A percentile compares a stretch with the other conserved stretches of the same genome.
These are phyloP conservation scores for Erebia epiphron DNA, from an alignment of 2,888 invertebrate genomes.

Conservation along the genomic window DNA sequence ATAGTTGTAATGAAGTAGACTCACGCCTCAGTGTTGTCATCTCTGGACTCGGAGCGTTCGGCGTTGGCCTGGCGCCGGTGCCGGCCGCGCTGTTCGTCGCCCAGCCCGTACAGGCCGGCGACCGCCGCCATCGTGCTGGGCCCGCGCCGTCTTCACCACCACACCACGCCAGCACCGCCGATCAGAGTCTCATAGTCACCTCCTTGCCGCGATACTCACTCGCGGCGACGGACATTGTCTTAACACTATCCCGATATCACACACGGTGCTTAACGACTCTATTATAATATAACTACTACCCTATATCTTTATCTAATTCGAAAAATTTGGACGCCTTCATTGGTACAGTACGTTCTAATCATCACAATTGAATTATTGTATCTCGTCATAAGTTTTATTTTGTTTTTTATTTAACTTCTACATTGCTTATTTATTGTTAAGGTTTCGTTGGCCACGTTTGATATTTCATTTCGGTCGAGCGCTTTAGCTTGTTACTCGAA, in stretches of 20 bases:
- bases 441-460: slow-evolving; percentile 42
- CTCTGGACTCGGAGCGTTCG: slow-evolving; percentile 85
- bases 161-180: slow-evolving; percentile 42
- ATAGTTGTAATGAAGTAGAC: slow-evolving; percentile 40
- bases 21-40: slow-evolving; percentile 84
- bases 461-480: slow-evolving; percentile 33
- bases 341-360: slow-evolving; percentile 66
- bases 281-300: slow-evolving; percentile 37
- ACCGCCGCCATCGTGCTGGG: slow-evolving; percentile 87
- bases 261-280: slow-evolving; percentile 14
- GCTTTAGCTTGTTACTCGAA: slow-evolving; percentile 30
- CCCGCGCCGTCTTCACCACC: slow-evolving; percentile 50
- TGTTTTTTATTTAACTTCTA: slow-evolving; percentile 9
- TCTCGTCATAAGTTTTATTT: slow-evolving; percentile 64
- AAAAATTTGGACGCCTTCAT: slow-evolving; percentile 76
- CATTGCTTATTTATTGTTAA: slow-evolving; percentile 43
- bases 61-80: slow-evolving; percentile 82
- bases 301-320: slow-evolving; percentile 60
- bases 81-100: slow-evolving; percentile 86
- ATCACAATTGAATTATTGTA: slow-evolving; percentile 79
- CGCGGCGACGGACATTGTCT: slow-evolving; percentile 36
- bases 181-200: slow-evolving; percentile 50
- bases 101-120: slow-evolving; percentile 90
- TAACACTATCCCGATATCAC: slow-evolving; percentile 14
- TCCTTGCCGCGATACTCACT: slow-evolving; percentile 41